Evolutionary conservation across 2,797 vertebrate genomes (phyloP).

Genomic region (Sardinella longiceps): DNA sequence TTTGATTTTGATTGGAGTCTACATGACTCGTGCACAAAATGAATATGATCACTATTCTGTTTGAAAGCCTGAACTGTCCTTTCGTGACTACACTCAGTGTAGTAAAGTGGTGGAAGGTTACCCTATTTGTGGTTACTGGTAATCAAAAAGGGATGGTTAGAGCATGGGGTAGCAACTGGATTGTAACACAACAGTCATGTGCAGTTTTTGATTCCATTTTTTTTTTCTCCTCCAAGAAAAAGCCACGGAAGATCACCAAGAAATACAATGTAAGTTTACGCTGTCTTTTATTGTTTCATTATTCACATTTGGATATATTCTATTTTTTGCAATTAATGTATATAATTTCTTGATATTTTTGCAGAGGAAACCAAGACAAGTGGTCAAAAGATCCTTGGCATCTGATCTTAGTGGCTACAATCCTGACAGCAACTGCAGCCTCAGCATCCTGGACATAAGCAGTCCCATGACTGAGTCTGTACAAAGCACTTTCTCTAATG

Average conservation of each 20-base stretch:
- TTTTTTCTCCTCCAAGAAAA: constrained; percentile 43
- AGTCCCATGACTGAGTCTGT: background rate
- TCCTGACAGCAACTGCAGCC: constrained; percentile 24
- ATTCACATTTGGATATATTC: background rate
- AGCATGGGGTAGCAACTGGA: background rate
- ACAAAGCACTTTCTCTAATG: background rate
- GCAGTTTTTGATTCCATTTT: background rate
- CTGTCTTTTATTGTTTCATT: background rate
- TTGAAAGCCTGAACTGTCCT: too few species aligned
- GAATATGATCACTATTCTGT: too few species aligned
- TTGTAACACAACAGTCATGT: too few species aligned
- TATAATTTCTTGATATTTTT: background rate
- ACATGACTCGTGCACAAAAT: too few species aligned
- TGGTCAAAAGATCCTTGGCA: constrained; percentile 60
- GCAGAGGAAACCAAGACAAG: background rate
- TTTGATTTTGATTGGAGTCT: too few species aligned
- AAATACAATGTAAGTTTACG: background rate
- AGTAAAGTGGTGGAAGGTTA: background rate
- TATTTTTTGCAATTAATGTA: background rate
- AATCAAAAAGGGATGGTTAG: background rate
- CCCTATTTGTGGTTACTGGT: background rate
- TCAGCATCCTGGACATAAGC: background rate
- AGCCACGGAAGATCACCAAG: constrained; percentile 5
- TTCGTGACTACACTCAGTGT: too few species aligned
- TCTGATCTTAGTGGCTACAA: constrained; percentile 68